Percentiles rank a stretch among this genome's conserved stretches.
Evolutionary conservation across 2,888 invertebrate genomes (phyloP).

Genomic region (Netelia fuscicornis): DNA sequence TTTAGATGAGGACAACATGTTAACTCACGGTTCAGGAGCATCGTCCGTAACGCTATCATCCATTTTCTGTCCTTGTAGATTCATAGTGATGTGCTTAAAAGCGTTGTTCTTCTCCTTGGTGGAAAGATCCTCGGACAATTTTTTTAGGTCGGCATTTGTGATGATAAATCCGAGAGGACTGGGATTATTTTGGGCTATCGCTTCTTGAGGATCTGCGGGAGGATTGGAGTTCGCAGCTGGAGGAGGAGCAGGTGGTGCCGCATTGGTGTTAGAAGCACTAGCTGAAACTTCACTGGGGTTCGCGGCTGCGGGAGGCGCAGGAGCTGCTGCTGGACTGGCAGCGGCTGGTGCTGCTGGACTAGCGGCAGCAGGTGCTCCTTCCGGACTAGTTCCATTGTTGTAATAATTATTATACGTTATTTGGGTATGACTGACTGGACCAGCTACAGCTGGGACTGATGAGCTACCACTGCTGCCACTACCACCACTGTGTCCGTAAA

Average conservation of each 20-base stretch:
- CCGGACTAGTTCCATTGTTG: conserved; percentile 78
- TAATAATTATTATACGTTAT: conserved; percentile 83
- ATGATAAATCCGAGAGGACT: conserved; percentile 83
- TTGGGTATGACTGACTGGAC: conserved; percentile 75
- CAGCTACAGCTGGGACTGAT: conserved; percentile 73
- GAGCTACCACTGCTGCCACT: conserved; percentile 59
- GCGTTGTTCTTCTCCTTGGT: conserved; percentile 91
- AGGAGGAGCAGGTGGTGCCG: conserved; percentile 38
- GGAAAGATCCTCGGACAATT: conserved; percentile 90
- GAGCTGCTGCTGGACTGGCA: conserved; percentile 16
- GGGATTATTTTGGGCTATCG: conserved; percentile 70
- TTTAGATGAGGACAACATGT: not conserved
- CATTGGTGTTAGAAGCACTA: conserved; percentile 48
- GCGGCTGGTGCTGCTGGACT: conserved; percentile 54
- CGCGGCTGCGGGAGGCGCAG: conserved; percentile 62
- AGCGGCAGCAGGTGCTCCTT: conserved; percentile 50
- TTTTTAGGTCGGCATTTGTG: conserved; percentile 88
- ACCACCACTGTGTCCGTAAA: conserved; percentile 74
- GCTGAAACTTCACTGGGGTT: conserved; percentile 53
- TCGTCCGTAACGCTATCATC: conserved; percentile 90
- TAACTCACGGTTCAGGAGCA: conserved; percentile 91
- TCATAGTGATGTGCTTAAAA: conserved; percentile 89
- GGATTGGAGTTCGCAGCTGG: conserved; percentile 50
- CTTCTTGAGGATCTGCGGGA: conserved; percentile 57
- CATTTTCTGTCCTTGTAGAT: conserved; percentile 91